Percentiles rank a stretch among this genome's conserved stretches.
Conservation (phyloP, 2,797 vertebrate species). For the Brotula barbata region DNA sequence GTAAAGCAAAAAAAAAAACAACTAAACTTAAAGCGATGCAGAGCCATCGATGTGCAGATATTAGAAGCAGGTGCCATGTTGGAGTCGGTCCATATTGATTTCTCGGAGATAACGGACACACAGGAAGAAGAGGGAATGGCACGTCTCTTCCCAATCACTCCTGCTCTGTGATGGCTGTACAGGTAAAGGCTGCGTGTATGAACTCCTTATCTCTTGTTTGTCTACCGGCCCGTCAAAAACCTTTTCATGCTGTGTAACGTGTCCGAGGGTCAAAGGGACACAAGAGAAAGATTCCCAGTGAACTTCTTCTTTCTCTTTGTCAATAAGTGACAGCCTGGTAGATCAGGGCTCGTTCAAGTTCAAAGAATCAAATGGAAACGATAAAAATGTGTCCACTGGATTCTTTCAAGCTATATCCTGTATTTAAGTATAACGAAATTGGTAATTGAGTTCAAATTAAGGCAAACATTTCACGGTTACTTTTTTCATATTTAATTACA, state of each 20-base stretch:
- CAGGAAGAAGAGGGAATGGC: conserved; percentile 34
- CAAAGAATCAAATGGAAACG: conserved; percentile 6
- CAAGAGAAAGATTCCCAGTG: conserved; percentile 38
- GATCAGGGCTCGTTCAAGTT: conserved; percentile 22
- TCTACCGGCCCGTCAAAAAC: conserved; percentile 55
- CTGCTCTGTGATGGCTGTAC: conserved; percentile 55
- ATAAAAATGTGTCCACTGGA: background rate
- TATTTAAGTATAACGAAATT: too few relatives aligned
- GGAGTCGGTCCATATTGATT: conserved; percentile 62
- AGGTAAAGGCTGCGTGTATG: conserved; percentile 50
- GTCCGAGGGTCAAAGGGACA: conserved; percentile 36
- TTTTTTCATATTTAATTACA: too few relatives aligned
- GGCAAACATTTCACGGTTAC: too few relatives aligned
- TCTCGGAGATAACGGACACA: conserved; percentile 29
- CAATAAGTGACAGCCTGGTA: conserved; percentile 13
- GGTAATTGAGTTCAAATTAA: too few relatives aligned
- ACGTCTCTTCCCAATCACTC: conserved; percentile 71
- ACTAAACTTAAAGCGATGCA: too few relatives aligned
- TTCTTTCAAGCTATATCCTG: too few relatives aligned
- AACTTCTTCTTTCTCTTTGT: conserved; percentile 39
- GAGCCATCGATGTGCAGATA: conserved; percentile 5
- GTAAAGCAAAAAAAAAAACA: too few relatives aligned
- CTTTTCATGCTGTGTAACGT: conserved; percentile 22
- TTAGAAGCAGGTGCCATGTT: background rate
- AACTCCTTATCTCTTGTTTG: conserved; percentile 68